Conservation (phyloP, 2,888 invertebrate genomes). For the Myopa tessellatipennis region DNA sequence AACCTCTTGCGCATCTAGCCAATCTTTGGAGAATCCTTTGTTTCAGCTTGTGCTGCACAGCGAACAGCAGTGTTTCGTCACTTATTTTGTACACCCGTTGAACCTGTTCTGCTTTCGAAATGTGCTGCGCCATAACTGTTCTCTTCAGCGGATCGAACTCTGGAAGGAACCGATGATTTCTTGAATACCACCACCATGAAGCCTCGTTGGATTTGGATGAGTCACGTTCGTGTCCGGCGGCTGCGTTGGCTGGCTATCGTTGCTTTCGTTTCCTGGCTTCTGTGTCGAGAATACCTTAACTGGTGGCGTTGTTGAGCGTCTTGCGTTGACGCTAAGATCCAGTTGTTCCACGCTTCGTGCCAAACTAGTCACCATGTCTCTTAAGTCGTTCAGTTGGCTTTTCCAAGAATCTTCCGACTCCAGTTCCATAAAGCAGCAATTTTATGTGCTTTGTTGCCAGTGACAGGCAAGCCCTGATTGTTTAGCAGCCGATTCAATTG, state of each 20-base stretch:
- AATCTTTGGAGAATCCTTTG: background rate
- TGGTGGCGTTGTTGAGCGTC: too few species aligned
- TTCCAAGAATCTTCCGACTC: too few species aligned
- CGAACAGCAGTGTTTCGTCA: background rate
- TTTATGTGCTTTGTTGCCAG: too few species aligned
- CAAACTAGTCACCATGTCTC: too few species aligned
- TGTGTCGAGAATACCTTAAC: too few species aligned
- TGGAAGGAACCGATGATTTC: background rate
- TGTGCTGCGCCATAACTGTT: background rate
- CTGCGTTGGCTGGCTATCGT: background rate
- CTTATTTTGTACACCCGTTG: background rate
- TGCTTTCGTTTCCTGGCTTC: background rate
- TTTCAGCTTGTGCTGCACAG: background rate
- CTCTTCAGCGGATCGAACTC: slow-evolving; percentile 23
- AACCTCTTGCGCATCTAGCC: too few species aligned
- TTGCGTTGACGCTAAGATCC: too few species aligned
- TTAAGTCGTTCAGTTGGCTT: too few species aligned
- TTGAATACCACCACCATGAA: background rate
- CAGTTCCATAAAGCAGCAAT: too few species aligned
- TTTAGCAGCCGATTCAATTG: too few species aligned
- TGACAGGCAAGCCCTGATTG: too few species aligned
- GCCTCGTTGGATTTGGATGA: background rate
- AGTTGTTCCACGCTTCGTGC: too few species aligned
- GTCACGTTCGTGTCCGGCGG: background rate
- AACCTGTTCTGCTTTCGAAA: background rate